Base-by-base conservation (phyloP, 2,797 vertebrate genomes). In the Spinus pinus region DNA sequence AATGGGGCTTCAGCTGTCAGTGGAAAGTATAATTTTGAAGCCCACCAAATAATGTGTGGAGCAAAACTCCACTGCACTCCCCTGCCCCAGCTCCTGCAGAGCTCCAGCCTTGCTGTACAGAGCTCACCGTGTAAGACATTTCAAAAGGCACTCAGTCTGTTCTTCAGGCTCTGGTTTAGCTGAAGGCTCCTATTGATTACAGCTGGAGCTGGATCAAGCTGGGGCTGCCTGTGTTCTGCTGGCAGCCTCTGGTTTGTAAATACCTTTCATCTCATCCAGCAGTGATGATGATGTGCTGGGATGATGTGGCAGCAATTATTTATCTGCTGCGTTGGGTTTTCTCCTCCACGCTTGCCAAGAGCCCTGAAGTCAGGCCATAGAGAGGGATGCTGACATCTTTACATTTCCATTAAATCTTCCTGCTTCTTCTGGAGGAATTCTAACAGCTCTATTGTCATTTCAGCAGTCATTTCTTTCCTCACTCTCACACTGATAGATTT, bases 171-270 rank as follows among this genome's bases (percentile, higher is more conserved):
- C 46, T 60, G 28, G 9, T 58, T 70, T 49, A 80, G 67, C 64
- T 93, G 78, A 94, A 93, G 86, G 79, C 72, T 92, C 72, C 94
- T 89, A 90, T 91, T 94, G 92, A 91, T 95, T 95, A 90, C 92
- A 94, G 74, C 88, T 96, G 84, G 86, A 94, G 81, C 78, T 82
- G 71, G 84, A 80, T 91, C 77, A 91, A 88, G 80, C 73, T 69
- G 61, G 58, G 46, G 85, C 67, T 91, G 74, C 82, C 85, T 91
- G 30, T 69, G 41, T 93, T 96, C 96, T 81, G 64, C 95, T 96
- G 94, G 74, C 92, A 96, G 83, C 30, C 75, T 80, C 51, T 94
- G 70, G 69, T 80, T 35, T 90, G 83, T 60, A 84, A 91, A 78
- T 93, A 64, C 72, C 75, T 91, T 81, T 93, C 70, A 83, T 95